phyloP scores from a whole-genome alignment of 2,888 invertebrate species.

The Aphidius colemani region DNA sequence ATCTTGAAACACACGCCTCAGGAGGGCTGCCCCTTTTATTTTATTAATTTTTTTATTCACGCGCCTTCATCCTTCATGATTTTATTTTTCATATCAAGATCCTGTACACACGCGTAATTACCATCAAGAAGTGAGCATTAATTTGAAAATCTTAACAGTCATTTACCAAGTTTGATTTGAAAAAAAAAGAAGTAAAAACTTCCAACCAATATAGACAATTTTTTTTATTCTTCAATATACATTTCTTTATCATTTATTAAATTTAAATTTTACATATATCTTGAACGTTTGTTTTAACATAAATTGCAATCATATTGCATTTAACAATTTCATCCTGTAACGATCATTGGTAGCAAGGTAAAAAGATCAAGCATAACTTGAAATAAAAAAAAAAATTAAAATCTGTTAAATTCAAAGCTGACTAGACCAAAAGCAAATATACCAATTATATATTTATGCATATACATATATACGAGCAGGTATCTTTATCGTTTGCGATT shows the following conservation, averaged over 20 bases:
- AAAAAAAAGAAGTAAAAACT: too few relatives aligned
- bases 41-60: not conserved
- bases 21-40: conserved; percentile 20
- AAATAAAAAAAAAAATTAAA: conserved; percentile 1
- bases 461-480: not conserved
- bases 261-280: not conserved
- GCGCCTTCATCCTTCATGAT: not conserved
- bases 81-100: not conserved
- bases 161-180: not conserved
- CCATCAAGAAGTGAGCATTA: conserved; percentile 14
- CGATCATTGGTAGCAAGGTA: not conserved
- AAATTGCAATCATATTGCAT: too few relatives aligned
- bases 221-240: not conserved
- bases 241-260: too few relatives aligned
- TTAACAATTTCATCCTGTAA: too few relatives aligned
- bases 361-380: not conserved
- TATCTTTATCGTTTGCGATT: conserved; percentile 21
- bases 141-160: conserved; percentile 3
- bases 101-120: conserved; percentile 11
- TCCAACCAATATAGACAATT: too few relatives aligned
- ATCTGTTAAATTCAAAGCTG: conserved; percentile 7
- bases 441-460: not conserved
- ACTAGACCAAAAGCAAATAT: not conserved
- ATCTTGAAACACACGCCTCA: conserved; percentile 27
- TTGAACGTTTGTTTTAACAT: too few relatives aligned